Percentiles rank a stretch among this genome's conserved stretches.
Conservation (phyloP, 1,140 invertebrate genomes). For the Archivesica marissinica region DNA sequence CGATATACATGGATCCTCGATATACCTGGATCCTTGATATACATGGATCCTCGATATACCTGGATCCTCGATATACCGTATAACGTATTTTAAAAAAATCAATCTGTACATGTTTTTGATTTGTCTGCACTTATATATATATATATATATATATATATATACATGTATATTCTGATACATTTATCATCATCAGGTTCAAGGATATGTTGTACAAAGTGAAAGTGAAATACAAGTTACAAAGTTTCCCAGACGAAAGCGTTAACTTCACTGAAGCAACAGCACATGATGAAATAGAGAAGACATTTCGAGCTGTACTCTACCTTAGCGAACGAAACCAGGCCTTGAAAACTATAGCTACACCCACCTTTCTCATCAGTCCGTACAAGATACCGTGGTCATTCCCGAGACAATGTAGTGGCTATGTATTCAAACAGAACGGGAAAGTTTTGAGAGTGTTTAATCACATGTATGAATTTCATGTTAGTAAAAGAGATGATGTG, state of each 20-base stretch:
- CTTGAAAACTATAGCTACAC: conserved; percentile 31
- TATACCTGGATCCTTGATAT: neutral
- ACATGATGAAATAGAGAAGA: conserved; percentile 46
- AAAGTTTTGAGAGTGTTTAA: conserved; percentile 26
- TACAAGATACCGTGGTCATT: conserved; percentile 44
- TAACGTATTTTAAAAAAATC: neutral
- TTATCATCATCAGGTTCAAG: conserved; percentile 11
- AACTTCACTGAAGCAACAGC: neutral
- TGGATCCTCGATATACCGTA: neutral
- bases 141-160: neutral
- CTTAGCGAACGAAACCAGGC: conserved; percentile 21
- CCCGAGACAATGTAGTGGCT: neutral
- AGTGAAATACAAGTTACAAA: neutral
- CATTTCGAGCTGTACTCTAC: conserved; percentile 45
- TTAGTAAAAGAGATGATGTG: neutral
- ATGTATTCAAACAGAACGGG: conserved; percentile 28
- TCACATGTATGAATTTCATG: conserved; percentile 45
- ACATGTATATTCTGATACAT: neutral
- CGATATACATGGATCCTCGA: neutral
- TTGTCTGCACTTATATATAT: neutral
- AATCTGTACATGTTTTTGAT: neutral
- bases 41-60: neutral
- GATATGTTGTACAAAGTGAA: conserved; percentile 51
- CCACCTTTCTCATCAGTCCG: conserved; percentile 35
- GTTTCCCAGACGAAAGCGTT: neutral